Conservation (phyloP, 1,140 invertebrate genomes). For the Neotoxoptera formosana region DNA sequence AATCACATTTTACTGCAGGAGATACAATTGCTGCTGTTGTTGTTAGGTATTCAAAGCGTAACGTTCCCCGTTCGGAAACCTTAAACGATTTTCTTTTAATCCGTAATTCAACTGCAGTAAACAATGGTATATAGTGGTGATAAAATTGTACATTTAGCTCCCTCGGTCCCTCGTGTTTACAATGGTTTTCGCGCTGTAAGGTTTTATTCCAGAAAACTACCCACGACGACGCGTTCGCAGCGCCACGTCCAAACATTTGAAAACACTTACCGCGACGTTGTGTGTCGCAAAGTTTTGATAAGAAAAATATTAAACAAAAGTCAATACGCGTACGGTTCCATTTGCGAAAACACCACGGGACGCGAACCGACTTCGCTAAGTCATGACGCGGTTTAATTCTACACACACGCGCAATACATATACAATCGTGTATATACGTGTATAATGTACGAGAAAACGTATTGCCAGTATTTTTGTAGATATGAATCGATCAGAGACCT, state of each 20-base stretch:
- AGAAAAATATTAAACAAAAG: constrained; percentile 30
- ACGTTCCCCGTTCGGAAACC: neutral
- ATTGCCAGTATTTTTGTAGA: neutral
- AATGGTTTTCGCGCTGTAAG: neutral
- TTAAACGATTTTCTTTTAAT: constrained; percentile 3
- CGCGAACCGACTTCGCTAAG: neutral
- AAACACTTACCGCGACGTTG: neutral
- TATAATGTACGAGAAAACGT: neutral
- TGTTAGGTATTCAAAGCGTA: neutral
- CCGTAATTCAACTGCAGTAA: neutral
- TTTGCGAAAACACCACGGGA: neutral
- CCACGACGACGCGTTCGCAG: too few species aligned
- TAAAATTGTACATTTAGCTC: constrained; percentile 17
- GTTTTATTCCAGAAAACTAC: neutral
- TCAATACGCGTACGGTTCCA: neutral
- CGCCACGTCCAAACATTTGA: neutral
- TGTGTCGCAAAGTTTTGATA: neutral
- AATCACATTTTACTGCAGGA: neutral
- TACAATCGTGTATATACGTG: neutral
- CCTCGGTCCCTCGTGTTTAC: neutral
- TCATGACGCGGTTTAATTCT: neutral
- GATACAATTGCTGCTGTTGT: neutral
- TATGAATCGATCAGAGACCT: neutral
- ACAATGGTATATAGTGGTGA: neutral
- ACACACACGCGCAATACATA: neutral